Percentiles rank a stretch among this genome's conserved stretches.
phyloP scores from a whole-genome alignment of 2,113 vertebrate species.

The Ailuropoda melanoleuca region DNA sequence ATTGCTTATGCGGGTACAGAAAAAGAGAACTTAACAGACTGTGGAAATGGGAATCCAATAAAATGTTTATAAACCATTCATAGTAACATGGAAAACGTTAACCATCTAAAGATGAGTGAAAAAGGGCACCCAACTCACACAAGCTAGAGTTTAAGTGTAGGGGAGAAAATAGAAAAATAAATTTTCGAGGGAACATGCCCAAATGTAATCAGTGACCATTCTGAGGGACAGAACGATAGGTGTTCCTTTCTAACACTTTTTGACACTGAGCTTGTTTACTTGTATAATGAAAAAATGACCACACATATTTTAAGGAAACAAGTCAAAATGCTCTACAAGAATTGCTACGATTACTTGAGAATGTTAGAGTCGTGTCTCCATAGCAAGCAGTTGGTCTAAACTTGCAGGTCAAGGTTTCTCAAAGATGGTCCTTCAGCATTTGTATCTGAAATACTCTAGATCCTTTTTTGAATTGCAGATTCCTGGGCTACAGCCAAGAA shows the following conservation, averaged over 20 bases:
- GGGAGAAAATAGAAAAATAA: neutral
- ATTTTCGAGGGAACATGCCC: neutral
- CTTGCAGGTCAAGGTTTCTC: neutral
- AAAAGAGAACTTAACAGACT: neutral
- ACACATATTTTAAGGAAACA: neutral
- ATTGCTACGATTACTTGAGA: neutral
- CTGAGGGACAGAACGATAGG: neutral
- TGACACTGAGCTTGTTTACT: neutral
- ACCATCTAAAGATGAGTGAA: neutral
- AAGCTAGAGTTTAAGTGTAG: neutral
- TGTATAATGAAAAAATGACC: neutral
- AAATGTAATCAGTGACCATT: neutral
- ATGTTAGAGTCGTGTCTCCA: neutral
- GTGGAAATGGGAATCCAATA: neutral
- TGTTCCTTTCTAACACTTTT: neutral
- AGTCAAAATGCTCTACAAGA: neutral
- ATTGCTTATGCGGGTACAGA: neutral
- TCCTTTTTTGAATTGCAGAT: neutral
- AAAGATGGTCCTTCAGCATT: neutral
- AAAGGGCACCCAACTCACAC: neutral
- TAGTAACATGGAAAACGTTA: neutral
- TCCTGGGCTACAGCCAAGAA: neutral
- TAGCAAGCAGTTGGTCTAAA: neutral
- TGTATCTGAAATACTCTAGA: neutral
- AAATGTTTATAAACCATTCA: neutral